Percentiles rank a stretch among this genome's conserved stretches.
Evolutionary conservation across 2,888 invertebrate genomes (phyloP).

Genomic region (Nomada ruficornis): DNA sequence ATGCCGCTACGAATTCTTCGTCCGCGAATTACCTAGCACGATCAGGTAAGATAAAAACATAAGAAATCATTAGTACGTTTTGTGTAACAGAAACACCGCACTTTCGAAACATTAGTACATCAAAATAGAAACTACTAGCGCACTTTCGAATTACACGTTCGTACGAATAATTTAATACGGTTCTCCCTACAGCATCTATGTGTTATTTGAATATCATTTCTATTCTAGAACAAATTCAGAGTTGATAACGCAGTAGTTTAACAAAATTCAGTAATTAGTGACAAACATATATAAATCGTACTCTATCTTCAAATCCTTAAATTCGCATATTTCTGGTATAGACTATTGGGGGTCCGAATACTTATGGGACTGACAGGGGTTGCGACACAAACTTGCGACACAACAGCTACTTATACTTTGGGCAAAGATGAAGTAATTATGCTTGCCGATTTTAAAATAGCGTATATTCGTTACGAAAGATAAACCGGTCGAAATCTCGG

Average conservation of each 20-base stretch:
- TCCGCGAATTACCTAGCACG: slow-evolving; percentile 54
- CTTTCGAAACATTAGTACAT: slow-evolving; percentile 14
- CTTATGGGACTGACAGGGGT: no score
- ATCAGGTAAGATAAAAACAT: slow-evolving; percentile 63
- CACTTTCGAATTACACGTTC: neutral
- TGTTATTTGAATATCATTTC: no score
- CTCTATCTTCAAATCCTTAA: no score
- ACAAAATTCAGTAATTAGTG: no score
- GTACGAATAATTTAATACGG: neutral
- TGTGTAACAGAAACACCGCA: neutral
- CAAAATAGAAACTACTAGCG: neutral
- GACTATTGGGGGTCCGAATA: no score
- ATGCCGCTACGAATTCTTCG: slow-evolving; percentile 73
- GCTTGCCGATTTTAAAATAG: neutral
- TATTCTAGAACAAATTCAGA: no score
- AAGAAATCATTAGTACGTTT: slow-evolving; percentile 1
- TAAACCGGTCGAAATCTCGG: slow-evolving; percentile 29
- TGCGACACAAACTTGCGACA: neutral
- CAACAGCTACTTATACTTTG: neutral
- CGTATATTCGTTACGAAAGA: neutral
- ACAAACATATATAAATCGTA: no score
- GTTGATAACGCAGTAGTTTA: no score
- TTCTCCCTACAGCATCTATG: no score
- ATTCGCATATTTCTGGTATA: no score
- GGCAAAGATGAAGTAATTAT: neutral